These are phyloP conservation scores for Cebus imitator DNA, from an alignment of 2,113 vertebrate species.

Conservation along the genomic window DNA sequence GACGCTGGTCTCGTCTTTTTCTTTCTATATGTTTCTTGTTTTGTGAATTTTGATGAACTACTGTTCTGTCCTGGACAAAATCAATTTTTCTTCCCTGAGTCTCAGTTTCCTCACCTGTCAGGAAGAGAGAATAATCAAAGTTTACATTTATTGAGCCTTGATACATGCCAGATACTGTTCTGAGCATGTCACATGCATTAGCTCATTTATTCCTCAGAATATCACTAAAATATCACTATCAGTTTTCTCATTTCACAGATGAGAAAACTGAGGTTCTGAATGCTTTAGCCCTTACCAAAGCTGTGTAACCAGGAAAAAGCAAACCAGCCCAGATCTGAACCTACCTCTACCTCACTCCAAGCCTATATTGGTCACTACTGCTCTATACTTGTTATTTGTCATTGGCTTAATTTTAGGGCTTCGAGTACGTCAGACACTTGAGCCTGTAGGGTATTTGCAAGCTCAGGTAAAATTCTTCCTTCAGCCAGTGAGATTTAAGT, in stretches of 20 bases:
- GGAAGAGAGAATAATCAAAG: neutral
- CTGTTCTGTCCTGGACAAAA: too few relatives aligned
- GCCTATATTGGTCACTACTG: neutral
- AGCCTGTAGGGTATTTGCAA: too few relatives aligned
- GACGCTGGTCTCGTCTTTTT: neutral
- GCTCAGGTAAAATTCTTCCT: neutral
- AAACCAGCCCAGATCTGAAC: neutral
- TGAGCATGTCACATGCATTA: too few relatives aligned
- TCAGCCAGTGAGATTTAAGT: neutral
- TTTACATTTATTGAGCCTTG: neutral
- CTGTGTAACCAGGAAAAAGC: neutral
- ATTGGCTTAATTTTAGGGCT: neutral
- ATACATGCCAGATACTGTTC: fast-evolving
- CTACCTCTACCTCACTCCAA: neutral
- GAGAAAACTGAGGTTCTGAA: neutral
- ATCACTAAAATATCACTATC: neutral
- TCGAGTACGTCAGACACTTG: fast-evolving
- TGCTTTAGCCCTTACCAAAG: neutral
- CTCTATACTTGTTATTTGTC: neutral
- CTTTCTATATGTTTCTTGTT: neutral
- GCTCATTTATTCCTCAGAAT: neutral
- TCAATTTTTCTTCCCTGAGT: neutral
- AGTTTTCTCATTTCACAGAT: neutral
- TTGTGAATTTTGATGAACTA: neutral
- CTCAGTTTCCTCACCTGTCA: neutral